Evolutionary conservation across 1,140 invertebrate genomes (phyloP).

Genomic region (Solenopsis invicta): DNA sequence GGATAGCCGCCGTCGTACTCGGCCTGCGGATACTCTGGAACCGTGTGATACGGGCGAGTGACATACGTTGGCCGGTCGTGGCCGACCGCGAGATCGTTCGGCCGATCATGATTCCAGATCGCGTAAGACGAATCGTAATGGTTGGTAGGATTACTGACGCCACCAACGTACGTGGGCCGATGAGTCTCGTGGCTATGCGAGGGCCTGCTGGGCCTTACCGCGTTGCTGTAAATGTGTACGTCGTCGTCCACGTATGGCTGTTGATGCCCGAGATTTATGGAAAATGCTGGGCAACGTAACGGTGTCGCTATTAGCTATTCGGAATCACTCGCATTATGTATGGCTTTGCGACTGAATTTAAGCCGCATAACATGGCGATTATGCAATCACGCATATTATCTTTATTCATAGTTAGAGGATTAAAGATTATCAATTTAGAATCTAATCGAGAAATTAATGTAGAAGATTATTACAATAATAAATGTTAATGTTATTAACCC

Average conservation of each 20-base stretch:
- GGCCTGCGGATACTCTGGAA: conserved; percentile 76
- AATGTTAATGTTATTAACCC: not conserved
- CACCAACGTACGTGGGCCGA: conserved; percentile 81
- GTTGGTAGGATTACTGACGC: conserved; percentile 85
- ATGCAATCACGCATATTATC: not conserved
- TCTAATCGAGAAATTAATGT: not conserved
- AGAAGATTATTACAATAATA: not conserved
- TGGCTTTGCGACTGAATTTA: not conserved
- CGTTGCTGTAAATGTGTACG: conserved; percentile 81
- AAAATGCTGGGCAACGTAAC: conserved; percentile 80
- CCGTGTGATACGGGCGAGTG: conserved; percentile 74
- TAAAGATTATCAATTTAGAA: not conserved
- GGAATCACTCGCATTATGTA: conserved; percentile 39
- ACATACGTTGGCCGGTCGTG: conserved; percentile 69
- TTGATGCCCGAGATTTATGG: conserved; percentile 84
- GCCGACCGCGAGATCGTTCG: conserved; percentile 68
- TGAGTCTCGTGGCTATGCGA: conserved; percentile 64
- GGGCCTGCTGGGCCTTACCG: conserved; percentile 76
- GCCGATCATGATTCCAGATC: conserved; percentile 76
- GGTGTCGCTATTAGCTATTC: conserved; percentile 46
- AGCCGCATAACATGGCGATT: not conserved
- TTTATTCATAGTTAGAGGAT: not conserved
- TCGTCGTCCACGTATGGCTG: conserved; percentile 85
- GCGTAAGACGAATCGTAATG: conserved; percentile 76
- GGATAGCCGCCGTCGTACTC: conserved; percentile 69